These are phyloP conservation scores for Polyodon spathula DNA, from an alignment of 2,113 vertebrate species.

Conservation along the genomic window DNA sequence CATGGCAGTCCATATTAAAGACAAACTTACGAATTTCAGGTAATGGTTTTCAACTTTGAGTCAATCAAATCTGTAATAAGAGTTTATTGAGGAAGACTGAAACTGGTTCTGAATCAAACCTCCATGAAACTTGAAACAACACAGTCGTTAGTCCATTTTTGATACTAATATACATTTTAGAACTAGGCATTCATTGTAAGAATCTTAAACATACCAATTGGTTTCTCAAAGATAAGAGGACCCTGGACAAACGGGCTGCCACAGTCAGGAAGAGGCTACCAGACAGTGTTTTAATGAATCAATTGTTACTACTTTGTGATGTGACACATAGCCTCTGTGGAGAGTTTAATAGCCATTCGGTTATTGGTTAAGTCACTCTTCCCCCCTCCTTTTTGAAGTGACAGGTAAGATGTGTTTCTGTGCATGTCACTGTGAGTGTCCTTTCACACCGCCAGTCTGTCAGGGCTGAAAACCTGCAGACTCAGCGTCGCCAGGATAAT, in stretches of 20 bases:
- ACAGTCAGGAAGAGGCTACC: background rate
- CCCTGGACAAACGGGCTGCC: too few relatives aligned
- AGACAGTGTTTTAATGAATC: background rate
- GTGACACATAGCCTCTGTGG: background rate
- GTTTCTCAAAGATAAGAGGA: too few relatives aligned
- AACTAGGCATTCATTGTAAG: background rate
- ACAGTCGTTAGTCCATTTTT: background rate
- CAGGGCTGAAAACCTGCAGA: constrained; percentile 5
- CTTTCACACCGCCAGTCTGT: constrained; percentile 7
- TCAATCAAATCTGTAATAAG: too few relatives aligned
- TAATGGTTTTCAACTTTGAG: too few relatives aligned
- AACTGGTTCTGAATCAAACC: too few relatives aligned
- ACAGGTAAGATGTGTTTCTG: constrained; percentile 2
- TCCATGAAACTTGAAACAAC: too few relatives aligned
- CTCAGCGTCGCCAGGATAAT: constrained; percentile 2
- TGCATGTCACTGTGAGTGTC: background rate
- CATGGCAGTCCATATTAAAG: too few relatives aligned
- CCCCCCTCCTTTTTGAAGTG: background rate
- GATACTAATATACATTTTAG: background rate
- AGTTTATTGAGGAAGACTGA: too few relatives aligned
- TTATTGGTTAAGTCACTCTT: background rate
- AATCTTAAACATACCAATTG: too few relatives aligned
- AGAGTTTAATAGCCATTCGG: background rate
- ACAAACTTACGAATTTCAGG: too few relatives aligned
- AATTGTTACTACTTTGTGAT: background rate